Base-by-base conservation (phyloP, 2,888 invertebrate genomes). In the Odiellus spinosus region DNA sequence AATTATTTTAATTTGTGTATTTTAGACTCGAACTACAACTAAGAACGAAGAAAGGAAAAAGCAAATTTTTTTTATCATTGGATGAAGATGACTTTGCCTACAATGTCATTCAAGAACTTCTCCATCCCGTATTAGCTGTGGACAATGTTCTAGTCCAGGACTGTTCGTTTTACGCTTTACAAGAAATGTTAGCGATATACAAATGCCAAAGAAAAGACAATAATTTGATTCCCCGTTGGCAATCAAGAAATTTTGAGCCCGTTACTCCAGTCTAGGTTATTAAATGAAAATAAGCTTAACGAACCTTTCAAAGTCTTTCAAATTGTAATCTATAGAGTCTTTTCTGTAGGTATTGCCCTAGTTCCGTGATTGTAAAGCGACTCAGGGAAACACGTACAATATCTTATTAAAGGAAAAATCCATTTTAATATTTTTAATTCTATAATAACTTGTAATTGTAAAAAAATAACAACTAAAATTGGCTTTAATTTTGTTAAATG, bases 121-220 rank as follows among this genome's bases (percentile, higher is more conserved):
- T 65, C 10, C 64, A 65, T 47, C 64, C 66, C 3, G 69, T 67
- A 56, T 59, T 69, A 21, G 63, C 67, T 34, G 65, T 69, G 8
- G 61, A 62, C 42, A 64, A 66, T 46, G 62, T 67, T 15, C 48
- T 53, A 43, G 42, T 52, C 45, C 56, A 56, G 48, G 56, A 54
- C 46, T 14, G 15, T 53, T 34, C 19, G 14, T 20, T 38, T 42
- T 45, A 39, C 18, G 14, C 36, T 14, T 45, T 12, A 43, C 48
- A 40, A 26, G 26, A 26, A 26, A 26, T 26, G 26, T 26, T 26
- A 26, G 26, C 26, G 8, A 26, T 26, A 6, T 26, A 26, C 8
- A 8, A 8, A 26, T 26, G 26, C 8, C 26, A 26, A 26, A 6
- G 5, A 6, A 26, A 26, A 2, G 57, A 55, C 1, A 53, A 53